These are phyloP conservation scores for Pseudocheirus occidentalis DNA, from an alignment of 2,797 vertebrate genomes.

Conservation along the genomic window DNA sequence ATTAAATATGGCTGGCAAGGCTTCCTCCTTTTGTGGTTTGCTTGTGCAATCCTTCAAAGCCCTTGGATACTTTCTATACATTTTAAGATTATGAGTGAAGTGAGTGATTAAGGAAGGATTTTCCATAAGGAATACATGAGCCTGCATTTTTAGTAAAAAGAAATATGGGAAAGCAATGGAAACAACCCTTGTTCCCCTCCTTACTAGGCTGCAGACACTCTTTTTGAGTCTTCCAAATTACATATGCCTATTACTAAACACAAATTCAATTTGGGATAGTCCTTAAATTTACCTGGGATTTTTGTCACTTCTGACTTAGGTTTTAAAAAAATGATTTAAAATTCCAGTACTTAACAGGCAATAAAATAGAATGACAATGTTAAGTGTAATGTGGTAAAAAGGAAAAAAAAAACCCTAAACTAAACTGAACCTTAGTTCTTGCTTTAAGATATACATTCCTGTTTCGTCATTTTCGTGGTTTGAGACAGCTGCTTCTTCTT, in stretches of 20 bases:
- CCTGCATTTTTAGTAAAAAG: slow-evolving; percentile 10
- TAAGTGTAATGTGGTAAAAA: slow-evolving; percentile 23
- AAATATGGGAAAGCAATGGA: background rate
- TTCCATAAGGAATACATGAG: background rate
- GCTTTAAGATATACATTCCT: slow-evolving; percentile 15
- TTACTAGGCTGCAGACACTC: rapidly evolving
- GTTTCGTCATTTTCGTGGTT: background rate
- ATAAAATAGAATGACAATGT: slow-evolving; percentile 12
- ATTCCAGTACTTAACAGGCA: background rate
- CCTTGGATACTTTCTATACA: background rate
- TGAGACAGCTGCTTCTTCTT: slow-evolving; percentile 63
- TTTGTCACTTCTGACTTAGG: background rate
- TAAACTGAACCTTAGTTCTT: background rate
- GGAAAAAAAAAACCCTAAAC: background rate
- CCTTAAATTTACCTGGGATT: background rate
- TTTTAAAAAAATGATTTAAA: slow-evolving; percentile 10
- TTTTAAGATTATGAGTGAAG: background rate
- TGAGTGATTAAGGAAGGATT: background rate
- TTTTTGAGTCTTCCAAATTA: background rate
- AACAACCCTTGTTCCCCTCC: background rate
- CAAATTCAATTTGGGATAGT: background rate
- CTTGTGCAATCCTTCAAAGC: background rate
- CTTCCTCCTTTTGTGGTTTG: background rate
- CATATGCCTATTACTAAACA: background rate
- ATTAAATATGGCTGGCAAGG: background rate